Conservation (phyloP, 92 coral and sea anemone species). For the Siderastrea radians region DNA sequence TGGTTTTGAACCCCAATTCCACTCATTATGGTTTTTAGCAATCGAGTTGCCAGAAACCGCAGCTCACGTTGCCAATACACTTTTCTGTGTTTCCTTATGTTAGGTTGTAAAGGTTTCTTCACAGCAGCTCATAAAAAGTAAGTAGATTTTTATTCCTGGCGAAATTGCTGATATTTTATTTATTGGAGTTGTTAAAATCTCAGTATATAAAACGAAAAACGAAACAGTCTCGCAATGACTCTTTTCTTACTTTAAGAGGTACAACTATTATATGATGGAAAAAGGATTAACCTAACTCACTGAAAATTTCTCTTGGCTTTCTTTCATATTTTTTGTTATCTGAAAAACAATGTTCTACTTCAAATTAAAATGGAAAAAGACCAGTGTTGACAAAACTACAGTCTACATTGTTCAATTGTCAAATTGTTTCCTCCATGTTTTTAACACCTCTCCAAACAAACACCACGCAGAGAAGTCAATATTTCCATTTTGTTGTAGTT, state of each 20-base stretch:
- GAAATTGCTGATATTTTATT: too few species aligned
- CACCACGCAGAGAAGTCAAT: neutral
- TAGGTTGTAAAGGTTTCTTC: neutral
- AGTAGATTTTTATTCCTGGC: neutral
- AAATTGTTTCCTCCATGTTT: neutral
- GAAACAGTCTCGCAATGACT: too few species aligned
- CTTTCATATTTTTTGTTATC: neutral
- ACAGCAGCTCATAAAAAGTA: slow-evolving; percentile 8
- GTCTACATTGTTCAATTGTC: neutral
- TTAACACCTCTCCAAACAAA: neutral
- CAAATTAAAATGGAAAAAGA: neutral
- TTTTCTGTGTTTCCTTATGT: neutral
- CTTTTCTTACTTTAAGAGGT: too few species aligned
- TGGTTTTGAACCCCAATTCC: neutral
- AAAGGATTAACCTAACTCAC: too few species aligned
- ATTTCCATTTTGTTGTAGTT: neutral
- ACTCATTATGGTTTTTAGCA: too few species aligned
- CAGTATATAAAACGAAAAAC: too few species aligned
- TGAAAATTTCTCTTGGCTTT: neutral
- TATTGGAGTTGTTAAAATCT: too few species aligned
- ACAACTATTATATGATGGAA: too few species aligned
- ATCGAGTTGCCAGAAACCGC: too few species aligned
- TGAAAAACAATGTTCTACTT: neutral
- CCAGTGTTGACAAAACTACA: neutral
- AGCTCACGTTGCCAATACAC: too few species aligned